These are phyloP conservation scores for Alectura lathami DNA, from an alignment of 2,113 vertebrate species.

Conservation along the genomic window DNA sequence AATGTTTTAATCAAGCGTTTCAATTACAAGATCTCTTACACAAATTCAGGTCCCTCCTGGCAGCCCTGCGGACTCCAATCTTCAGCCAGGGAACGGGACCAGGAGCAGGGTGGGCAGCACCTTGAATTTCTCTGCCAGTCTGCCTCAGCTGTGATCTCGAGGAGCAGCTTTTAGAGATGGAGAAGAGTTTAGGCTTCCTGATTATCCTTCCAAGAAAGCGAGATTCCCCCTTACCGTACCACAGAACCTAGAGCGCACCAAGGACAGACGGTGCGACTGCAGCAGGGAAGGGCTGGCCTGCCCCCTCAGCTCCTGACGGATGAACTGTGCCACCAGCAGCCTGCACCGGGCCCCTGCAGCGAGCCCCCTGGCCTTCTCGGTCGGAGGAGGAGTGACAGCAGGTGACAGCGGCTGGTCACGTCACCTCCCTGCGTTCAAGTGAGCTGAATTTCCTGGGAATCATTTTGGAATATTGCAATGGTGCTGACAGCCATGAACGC, in stretches of 20 bases:
- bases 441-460: neutral
- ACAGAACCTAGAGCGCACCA: neutral
- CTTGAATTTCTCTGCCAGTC: neutral
- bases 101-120: neutral
- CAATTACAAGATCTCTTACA: neutral
- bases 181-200: neutral
- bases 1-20: neutral
- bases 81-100: neutral
- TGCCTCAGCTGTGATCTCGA: neutral
- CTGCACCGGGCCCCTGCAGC: neutral
- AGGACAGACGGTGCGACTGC: rapidly evolving
- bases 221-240: neutral
- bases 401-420: neutral
- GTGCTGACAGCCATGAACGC: rapidly evolving
- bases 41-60: neutral
- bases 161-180: neutral
- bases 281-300: neutral
- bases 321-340: neutral
- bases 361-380: neutral
- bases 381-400: neutral
- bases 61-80: neutral
- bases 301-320: neutral
- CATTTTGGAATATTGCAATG: neutral
- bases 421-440: neutral
- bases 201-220: neutral